These are phyloP conservation scores for Carapus acus DNA, from an alignment of 2,797 vertebrate genomes.

Conservation along the genomic window DNA sequence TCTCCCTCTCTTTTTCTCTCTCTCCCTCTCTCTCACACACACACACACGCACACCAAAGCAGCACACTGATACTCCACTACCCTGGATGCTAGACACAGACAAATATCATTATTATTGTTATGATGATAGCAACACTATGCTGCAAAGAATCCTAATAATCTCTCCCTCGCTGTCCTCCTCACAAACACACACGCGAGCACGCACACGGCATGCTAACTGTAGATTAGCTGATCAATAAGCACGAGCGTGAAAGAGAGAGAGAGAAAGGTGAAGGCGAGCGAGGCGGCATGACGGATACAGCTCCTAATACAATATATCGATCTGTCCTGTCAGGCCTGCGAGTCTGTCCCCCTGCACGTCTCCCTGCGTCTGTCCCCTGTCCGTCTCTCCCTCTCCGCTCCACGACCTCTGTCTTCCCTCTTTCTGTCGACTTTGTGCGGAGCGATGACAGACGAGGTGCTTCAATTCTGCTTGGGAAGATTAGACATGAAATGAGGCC, in stretches of 20 bases:
- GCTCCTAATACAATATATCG: slow-evolving; percentile 42
- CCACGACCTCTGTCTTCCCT: too few species aligned
- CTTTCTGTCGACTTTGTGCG: too few species aligned
- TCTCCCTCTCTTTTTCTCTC: too few species aligned
- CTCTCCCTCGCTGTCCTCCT: too few species aligned
- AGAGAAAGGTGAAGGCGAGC: not conserved
- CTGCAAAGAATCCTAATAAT: too few species aligned
- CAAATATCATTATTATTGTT: too few species aligned
- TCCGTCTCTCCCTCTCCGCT: too few species aligned
- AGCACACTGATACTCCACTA: too few species aligned
- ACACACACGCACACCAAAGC: slow-evolving; percentile 3
- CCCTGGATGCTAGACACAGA: too few species aligned
- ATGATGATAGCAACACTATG: too few species aligned
- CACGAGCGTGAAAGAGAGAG: slow-evolving; percentile 28
- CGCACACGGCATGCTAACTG: slow-evolving; percentile 19
- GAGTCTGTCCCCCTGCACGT: slow-evolving; percentile 8
- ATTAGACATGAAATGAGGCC: slow-evolving; percentile 38
- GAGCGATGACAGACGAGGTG: slow-evolving; percentile 20
- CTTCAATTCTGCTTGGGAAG: slow-evolving; percentile 25
- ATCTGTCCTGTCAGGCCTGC: slow-evolving; percentile 23
- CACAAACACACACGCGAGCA: slow-evolving; percentile 7
- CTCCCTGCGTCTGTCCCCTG: not conserved
- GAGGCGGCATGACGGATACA: not conserved
- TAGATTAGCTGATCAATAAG: slow-evolving; percentile 40
- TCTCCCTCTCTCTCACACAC: too few species aligned